Evolutionary conservation across 2,797 vertebrate species (phyloP).

Genomic region (Amazonetta brasiliensis): DNA sequence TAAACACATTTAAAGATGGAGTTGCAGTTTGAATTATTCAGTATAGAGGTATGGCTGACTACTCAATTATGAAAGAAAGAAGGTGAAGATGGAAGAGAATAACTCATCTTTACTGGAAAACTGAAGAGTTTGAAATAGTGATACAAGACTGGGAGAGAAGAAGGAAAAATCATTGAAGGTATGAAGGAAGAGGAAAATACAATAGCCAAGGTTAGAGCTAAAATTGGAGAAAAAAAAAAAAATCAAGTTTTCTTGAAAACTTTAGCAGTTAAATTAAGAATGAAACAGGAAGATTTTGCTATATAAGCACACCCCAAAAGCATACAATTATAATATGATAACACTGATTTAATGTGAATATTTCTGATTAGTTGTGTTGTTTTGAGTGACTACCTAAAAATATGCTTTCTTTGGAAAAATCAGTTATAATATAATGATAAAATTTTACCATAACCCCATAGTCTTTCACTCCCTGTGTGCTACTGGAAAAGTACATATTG

Average conservation of each 20-base stretch:
- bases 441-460: neutral
- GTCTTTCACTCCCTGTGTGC: neutral
- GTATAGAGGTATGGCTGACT: neutral
- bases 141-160: accelerated
- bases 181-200: neutral
- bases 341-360: neutral
- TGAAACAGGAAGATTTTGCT: neutral
- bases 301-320: neutral
- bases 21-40: constrained; percentile 24
- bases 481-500: neutral
- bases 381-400: neutral
- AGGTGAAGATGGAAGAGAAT: neutral
- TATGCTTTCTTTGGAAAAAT: neutral
- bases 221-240: neutral
- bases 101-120: neutral
- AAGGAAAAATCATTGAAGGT: neutral
- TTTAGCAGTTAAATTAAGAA: neutral
- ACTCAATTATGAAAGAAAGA: neutral
- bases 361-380: neutral
- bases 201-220: neutral
- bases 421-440: neutral
- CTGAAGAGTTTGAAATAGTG: neutral
- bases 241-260: neutral
- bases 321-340: neutral
- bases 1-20: neutral